phyloP scores from a whole-genome alignment of 2,888 invertebrate species.

The Endomychus coccineus region DNA sequence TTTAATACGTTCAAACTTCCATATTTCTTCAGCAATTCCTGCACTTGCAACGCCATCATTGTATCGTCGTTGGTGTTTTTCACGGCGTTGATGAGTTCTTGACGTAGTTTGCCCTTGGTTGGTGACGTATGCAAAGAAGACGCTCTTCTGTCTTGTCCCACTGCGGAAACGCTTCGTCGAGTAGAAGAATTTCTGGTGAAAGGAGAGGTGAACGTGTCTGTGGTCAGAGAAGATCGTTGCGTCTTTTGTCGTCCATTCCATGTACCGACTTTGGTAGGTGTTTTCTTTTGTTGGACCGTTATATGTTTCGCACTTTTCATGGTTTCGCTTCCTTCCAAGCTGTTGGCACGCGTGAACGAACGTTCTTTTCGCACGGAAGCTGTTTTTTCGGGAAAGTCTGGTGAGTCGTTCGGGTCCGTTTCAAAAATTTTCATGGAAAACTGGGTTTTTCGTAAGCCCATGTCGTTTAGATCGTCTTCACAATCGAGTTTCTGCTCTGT shows the following conservation, averaged over 20 bases:
- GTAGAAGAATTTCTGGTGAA: constrained; percentile 32
- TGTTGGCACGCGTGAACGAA: constrained; percentile 45
- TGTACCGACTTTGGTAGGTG: constrained; percentile 56
- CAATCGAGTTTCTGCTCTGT: constrained; percentile 57
- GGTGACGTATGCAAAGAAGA: constrained; percentile 56
- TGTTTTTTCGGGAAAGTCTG: constrained; percentile 3
- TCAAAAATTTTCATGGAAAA: constrained; percentile 57
- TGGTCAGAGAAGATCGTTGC: constrained; percentile 48
- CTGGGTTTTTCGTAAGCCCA: constrained; percentile 65
- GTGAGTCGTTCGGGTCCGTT: constrained; percentile 35
- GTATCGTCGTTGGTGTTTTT: constrained; percentile 67
- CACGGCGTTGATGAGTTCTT: constrained; percentile 65
- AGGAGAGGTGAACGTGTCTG: constrained; percentile 55
- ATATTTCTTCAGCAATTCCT: constrained; percentile 58
- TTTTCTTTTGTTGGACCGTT: constrained; percentile 38
- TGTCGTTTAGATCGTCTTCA: constrained; percentile 59
- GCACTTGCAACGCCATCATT: constrained; percentile 66
- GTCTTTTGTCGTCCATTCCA: constrained; percentile 60
- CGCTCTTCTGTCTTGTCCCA: constrained; percentile 36
- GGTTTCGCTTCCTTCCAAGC: constrained; percentile 38
- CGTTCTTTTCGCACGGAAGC: constrained; percentile 26
- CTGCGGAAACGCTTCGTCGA: constrained; percentile 45
- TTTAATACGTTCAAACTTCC: constrained; percentile 51
- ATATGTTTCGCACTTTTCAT: constrained; percentile 37
- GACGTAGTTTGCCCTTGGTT: constrained; percentile 56